Conservation (phyloP, 2,888 invertebrate species). For the Uloborus plumipes region DNA sequence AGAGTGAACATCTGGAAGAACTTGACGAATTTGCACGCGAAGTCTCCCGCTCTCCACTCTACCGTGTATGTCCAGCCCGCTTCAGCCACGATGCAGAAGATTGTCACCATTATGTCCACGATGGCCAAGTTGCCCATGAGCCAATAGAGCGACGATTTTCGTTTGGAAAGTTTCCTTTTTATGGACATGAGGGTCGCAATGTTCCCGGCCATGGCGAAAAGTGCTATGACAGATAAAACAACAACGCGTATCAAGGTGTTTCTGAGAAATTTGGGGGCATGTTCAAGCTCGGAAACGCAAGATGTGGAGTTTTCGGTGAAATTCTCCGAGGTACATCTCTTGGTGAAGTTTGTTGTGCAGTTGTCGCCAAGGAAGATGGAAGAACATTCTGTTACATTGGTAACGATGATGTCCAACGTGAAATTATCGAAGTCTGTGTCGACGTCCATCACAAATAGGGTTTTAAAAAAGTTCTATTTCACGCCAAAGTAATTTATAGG, state of each 20-base stretch:
- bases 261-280: conserved; percentile 78
- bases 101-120: conserved; percentile 85
- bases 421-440: too few relatives aligned
- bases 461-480: too few relatives aligned
- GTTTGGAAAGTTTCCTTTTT: conserved; percentile 75
- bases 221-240: conserved; percentile 79
- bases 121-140: conserved; percentile 85
- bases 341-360: neutral
- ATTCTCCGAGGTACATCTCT: too few relatives aligned
- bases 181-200: conserved; percentile 83
- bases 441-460: too few relatives aligned
- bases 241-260: conserved; percentile 78
- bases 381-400: too few relatives aligned
- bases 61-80: conserved; percentile 84
- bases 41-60: conserved; percentile 84
- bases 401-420: too few relatives aligned
- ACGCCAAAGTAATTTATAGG: too few relatives aligned
- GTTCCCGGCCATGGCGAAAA: conserved; percentile 82
- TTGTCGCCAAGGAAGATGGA: too few relatives aligned
- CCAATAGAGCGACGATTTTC: conserved; percentile 76
- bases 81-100: conserved; percentile 85
- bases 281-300: neutral
- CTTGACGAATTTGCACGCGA: conserved; percentile 84
- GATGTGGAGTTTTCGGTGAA: neutral
- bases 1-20: conserved; percentile 85